Evolutionary conservation across 1,140 invertebrate genomes (phyloP).

Genomic region (Drosophila tsacasi): DNA sequence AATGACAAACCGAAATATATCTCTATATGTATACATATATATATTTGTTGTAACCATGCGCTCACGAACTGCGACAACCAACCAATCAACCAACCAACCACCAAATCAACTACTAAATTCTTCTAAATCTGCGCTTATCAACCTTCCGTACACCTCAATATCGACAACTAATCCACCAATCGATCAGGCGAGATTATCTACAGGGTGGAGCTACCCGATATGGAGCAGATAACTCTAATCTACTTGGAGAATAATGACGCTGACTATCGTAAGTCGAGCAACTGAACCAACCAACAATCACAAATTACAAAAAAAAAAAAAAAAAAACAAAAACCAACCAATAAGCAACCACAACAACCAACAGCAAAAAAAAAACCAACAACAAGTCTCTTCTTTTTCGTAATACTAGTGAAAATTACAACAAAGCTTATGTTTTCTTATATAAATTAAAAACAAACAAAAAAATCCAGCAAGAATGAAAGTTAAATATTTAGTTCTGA

Average conservation of each 20-base stretch:
- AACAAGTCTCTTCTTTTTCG: slow-evolving; percentile 34
- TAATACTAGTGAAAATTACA: slow-evolving; percentile 46
- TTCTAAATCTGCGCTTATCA: slow-evolving; percentile 58
- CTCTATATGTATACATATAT: slow-evolving; percentile 54
- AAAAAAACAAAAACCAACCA: slow-evolving; percentile 33
- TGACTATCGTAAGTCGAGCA: slow-evolving; percentile 89
- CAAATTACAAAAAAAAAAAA: slow-evolving; percentile 19
- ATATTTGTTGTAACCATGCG: slow-evolving; percentile 70
- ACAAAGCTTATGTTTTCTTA: slow-evolving; percentile 50
- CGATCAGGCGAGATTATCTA: slow-evolving; percentile 92
- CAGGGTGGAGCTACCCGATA: slow-evolving; percentile 94
- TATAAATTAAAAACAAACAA: slow-evolving; percentile 26
- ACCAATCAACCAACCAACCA: slow-evolving; percentile 40
- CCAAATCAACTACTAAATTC: slow-evolving; percentile 62
- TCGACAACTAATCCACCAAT: slow-evolving; percentile 60
- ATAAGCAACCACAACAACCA: slow-evolving; percentile 60
- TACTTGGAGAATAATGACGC: slow-evolving; percentile 92
- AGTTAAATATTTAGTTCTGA: slow-evolving; percentile 54
- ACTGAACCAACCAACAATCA: slow-evolving; percentile 81
- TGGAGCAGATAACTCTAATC: slow-evolving; percentile 95
- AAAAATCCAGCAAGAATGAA: slow-evolving; percentile 28
- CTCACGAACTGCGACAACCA: slow-evolving; percentile 68
- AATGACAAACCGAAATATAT: slow-evolving; percentile 50
- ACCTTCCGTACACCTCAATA: slow-evolving; percentile 42
- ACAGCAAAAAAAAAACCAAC: slow-evolving; percentile 38